A percentile compares a stretch with the other conserved stretches of the same genome.
Conservation (phyloP, 2,888 invertebrate species). For the Mythimna impura region DNA sequence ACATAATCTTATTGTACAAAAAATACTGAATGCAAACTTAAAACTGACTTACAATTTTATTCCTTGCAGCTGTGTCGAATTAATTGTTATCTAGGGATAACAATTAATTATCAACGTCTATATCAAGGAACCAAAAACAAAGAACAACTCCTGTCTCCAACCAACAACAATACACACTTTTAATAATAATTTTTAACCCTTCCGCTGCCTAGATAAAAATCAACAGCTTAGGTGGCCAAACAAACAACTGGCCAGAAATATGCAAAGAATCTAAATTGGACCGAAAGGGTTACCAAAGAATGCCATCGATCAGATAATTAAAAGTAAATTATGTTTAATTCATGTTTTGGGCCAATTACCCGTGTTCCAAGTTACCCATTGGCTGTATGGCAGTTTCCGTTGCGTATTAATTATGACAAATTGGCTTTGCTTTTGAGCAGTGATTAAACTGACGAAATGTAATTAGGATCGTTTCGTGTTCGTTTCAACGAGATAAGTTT, state of each 20-base stretch:
- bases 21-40: too few species aligned
- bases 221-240: constrained; percentile 69
- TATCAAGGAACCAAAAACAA: neutral
- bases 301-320: constrained; percentile 74
- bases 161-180: constrained; percentile 9
- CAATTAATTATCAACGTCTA: too few species aligned
- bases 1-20: too few species aligned
- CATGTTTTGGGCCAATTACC: constrained; percentile 72
- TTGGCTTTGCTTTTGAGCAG: constrained; percentile 54
- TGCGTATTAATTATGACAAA: constrained; percentile 71
- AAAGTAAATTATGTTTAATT: constrained; percentile 73
- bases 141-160: neutral
- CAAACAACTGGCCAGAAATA: constrained; percentile 58
- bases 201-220: constrained; percentile 63
- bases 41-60: too few species aligned
- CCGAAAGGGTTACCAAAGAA: constrained; percentile 76
- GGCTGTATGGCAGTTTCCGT: constrained; percentile 57
- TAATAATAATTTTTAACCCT: constrained; percentile 55
- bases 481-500: constrained; percentile 39
- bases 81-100: too few species aligned
- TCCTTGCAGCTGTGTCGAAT: too few species aligned
- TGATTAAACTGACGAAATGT: constrained; percentile 50
- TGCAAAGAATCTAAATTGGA: constrained; percentile 78
- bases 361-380: constrained; percentile 50
- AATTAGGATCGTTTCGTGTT: constrained; percentile 49